Evolutionary conservation across 2,113 vertebrate species (phyloP).

Genomic region (Paramisgurnus dabryanus): DNA sequence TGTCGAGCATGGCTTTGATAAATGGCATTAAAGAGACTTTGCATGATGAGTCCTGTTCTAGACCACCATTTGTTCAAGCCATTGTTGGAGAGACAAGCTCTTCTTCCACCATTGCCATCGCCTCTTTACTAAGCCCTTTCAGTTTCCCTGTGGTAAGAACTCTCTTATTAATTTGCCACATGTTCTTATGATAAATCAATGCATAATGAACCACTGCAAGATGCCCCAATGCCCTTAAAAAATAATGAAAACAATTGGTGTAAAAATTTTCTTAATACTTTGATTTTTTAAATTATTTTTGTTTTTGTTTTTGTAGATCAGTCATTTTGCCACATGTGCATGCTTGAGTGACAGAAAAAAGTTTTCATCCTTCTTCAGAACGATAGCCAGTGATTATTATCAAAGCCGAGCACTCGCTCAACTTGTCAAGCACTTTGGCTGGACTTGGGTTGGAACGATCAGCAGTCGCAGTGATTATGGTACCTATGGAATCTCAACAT

Average conservation of each 20-base stretch:
- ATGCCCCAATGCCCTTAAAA: too few species aligned
- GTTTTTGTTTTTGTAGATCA: constrained; percentile 51
- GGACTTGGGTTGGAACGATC: too few species aligned
- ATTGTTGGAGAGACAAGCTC: constrained; percentile 60
- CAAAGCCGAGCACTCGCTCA: constrained; percentile 52
- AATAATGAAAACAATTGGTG: too few species aligned
- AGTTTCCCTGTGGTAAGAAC: constrained; percentile 59
- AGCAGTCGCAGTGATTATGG: constrained; percentile 59
- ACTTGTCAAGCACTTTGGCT: background rate
- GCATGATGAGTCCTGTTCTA: constrained; percentile 55
- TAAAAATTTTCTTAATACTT: background rate
- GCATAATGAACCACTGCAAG: background rate
- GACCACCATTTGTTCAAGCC: constrained; percentile 54
- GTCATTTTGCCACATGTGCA: constrained; percentile 61
- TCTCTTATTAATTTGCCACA: background rate
- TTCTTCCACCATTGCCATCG: constrained; percentile 58
- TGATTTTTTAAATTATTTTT: too few species aligned
- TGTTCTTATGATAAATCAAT: background rate
- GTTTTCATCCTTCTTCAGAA: constrained; percentile 59
- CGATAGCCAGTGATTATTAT: constrained; percentile 62
- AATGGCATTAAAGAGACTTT: constrained; percentile 58
- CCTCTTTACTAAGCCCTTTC: constrained; percentile 56
- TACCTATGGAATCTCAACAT: constrained; percentile 59
- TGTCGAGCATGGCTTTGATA: constrained; percentile 70
- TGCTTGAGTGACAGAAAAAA: constrained; percentile 58